These are phyloP conservation scores for Phengaris alcon DNA, from an alignment of 2,888 invertebrate species.

Conservation along the genomic window DNA sequence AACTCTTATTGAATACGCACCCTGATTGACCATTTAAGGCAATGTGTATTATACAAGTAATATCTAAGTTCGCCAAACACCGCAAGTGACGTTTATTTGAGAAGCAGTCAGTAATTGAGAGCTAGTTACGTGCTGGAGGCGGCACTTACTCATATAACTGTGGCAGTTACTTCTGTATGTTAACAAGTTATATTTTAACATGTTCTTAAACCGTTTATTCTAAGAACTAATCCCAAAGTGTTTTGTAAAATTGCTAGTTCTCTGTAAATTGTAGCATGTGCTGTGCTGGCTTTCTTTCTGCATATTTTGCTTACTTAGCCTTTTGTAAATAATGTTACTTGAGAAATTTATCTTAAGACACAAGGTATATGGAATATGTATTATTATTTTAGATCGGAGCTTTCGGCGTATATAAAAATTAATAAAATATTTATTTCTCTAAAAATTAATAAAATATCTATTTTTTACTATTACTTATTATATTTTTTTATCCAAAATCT, in stretches of 20 bases:
- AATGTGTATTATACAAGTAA: slow-evolving; percentile 2
- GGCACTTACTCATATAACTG: not conserved
- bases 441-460: too few relatives aligned
- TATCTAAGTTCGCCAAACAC: not conserved
- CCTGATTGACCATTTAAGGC: not conserved
- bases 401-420: too few relatives aligned
- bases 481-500: not conserved
- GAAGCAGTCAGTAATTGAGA: slow-evolving; percentile 12
- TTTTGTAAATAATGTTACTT: too few relatives aligned
- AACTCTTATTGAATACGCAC: too few relatives aligned
- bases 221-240: not conserved
- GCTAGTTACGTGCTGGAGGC: not conserved
- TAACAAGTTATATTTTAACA: slow-evolving; percentile 7
- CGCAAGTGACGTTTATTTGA: slow-evolving; percentile 19
- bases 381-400: too few relatives aligned
- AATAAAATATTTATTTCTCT: too few relatives aligned
- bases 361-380: too few relatives aligned
- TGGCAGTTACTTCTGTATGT: slow-evolving; percentile 2
- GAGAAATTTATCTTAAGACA: too few relatives aligned
- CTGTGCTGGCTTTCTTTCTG: not conserved
- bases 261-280: not conserved
- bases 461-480: not conserved
- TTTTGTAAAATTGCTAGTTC: not conserved
- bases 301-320: not conserved
- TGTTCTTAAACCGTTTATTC: slow-evolving; percentile 2